Percentiles rank a stretch among this genome's conserved stretches.
phyloP scores from a whole-genome alignment of 2,113 vertebrate genomes.

The Opisthocomus hoazin region DNA sequence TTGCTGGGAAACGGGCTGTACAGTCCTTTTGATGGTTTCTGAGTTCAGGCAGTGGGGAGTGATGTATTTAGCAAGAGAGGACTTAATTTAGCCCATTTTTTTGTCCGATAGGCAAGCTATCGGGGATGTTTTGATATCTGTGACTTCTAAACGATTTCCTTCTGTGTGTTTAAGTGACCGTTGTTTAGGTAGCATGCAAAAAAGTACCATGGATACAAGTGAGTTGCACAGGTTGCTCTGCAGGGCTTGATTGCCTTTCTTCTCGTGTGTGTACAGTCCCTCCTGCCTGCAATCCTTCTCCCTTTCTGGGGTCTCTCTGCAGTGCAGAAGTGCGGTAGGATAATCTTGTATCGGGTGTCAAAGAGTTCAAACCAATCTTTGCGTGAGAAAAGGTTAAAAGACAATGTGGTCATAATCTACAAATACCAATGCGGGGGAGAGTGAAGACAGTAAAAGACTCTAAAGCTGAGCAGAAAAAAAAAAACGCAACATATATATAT shows the following conservation, averaged over 20 bases:
- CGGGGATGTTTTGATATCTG: rapidly evolving
- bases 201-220: background rate
- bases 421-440: background rate
- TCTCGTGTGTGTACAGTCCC: rapidly evolving
- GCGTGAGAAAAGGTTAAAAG: conserved; percentile 25
- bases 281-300: background rate
- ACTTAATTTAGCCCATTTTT: background rate
- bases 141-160: background rate
- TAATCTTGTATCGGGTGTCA: background rate
- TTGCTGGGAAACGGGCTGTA: background rate
- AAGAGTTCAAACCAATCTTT: conserved; percentile 20
- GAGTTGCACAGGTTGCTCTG: background rate
- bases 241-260: background rate
- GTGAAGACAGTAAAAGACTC: background rate
- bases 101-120: rapidly evolving
- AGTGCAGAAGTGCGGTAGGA: background rate
- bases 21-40: rapidly evolving
- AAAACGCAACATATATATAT: background rate
- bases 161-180: rapidly evolving
- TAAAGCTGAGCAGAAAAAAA: background rate
- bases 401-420: conserved; percentile 2
- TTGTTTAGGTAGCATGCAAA: background rate
- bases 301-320: background rate
- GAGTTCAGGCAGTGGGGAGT: background rate
- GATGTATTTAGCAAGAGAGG: background rate